Evolutionary conservation across 2,797 vertebrate species (phyloP).

Genomic region (Phalloptychus januarius): DNA sequence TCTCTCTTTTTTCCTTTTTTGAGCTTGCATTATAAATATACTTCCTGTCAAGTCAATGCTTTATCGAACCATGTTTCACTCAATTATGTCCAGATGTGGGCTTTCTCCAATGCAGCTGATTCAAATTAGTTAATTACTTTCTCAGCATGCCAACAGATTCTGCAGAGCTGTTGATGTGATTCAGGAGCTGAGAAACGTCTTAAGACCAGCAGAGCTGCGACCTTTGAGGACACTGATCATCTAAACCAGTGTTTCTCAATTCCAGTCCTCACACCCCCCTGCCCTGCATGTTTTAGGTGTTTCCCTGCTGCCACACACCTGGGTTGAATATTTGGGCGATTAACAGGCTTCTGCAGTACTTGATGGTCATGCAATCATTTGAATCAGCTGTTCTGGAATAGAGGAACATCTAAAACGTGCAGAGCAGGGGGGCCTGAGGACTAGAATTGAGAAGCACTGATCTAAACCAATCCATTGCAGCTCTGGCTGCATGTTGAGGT

Average conservation of each 20-base stretch:
- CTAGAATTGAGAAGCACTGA: too few species aligned
- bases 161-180: not conserved
- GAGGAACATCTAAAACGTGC: too few species aligned
- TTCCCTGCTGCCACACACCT: too few species aligned
- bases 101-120: not conserved
- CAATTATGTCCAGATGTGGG: not conserved
- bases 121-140: not conserved
- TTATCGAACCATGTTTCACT: not conserved
- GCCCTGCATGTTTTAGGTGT: too few species aligned
- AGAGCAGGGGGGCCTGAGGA: too few species aligned
- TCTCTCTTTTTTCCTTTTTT: not conserved
- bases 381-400: too few species aligned
- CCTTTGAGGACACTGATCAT: not conserved
- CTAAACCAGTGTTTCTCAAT: too few species aligned
- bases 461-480: not conserved
- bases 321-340: too few species aligned
- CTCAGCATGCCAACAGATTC: not conserved
- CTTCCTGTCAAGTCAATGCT: not conserved
- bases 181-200: not conserved
- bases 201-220: not conserved
- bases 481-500: not conserved
- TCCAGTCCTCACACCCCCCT: too few species aligned
- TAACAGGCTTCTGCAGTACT: too few species aligned
- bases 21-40: too few species aligned
- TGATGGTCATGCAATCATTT: too few species aligned